phyloP scores from a whole-genome alignment of 2,113 vertebrate genomes.

The Stegostoma tigrinum region DNA sequence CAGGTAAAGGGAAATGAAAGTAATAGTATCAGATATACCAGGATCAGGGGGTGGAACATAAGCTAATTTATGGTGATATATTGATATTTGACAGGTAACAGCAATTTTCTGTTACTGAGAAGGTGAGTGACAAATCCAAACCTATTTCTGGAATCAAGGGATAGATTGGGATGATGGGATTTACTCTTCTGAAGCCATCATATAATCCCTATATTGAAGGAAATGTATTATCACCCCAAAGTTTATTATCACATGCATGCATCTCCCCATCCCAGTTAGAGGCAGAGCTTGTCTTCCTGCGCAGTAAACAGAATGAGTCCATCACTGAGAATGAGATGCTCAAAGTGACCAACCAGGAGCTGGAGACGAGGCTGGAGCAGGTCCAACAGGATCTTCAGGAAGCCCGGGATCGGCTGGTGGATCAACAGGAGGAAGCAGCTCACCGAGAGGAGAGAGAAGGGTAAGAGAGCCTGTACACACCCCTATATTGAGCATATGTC shows the following conservation, averaged over 20 bases:
- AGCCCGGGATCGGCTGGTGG: constrained; percentile 45
- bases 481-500: not conserved
- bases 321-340: constrained; percentile 49
- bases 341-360: constrained; percentile 44
- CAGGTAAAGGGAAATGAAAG: not conserved
- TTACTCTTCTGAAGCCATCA: not conserved
- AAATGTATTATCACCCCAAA: too few species aligned
- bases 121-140: too few species aligned
- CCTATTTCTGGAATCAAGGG: not conserved
- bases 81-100: not conserved
- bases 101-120: not conserved
- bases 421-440: constrained; percentile 27
- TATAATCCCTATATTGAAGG: not conserved
- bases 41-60: not conserved
- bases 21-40: not conserved
- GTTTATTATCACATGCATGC: not conserved
- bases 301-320: constrained; percentile 41
- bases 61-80: not conserved
- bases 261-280: constrained; percentile 53
- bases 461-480: constrained; percentile 43
- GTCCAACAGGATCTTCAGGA: constrained; percentile 53
- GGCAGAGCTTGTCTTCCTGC: constrained; percentile 47
- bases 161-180: not conserved
- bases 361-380: constrained; percentile 50
- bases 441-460: not conserved